phyloP scores from a whole-genome alignment of 2,797 vertebrate species.

The Galaxias olidus region DNA sequence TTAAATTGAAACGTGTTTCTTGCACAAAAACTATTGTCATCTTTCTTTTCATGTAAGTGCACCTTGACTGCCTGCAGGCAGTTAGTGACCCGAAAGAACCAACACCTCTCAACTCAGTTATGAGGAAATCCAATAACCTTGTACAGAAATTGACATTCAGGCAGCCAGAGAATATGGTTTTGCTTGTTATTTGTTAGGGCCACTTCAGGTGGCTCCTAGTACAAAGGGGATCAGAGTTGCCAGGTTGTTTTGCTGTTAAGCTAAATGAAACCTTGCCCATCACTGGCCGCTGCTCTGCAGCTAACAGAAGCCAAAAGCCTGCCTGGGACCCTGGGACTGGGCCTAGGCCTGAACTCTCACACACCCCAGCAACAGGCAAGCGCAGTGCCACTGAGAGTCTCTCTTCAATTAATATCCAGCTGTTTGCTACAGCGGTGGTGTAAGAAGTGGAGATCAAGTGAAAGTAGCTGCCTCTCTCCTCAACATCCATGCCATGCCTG shows the following conservation, averaged over 20 bases:
- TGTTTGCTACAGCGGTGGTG: slow-evolving; percentile 53
- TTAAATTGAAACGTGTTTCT: no score
- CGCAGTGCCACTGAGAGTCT: slow-evolving; percentile 55
- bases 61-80: no score
- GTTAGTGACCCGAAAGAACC: no score
- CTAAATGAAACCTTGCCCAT: slow-evolving; percentile 45
- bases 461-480: slow-evolving; percentile 32
- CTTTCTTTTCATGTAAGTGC: no score
- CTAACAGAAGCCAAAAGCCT: slow-evolving; percentile 69
- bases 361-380: slow-evolving; percentile 43
- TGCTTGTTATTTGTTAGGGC: no score
- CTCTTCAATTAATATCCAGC: slow-evolving; percentile 69
- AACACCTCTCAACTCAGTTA: no score
- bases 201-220: background rate
- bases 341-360: slow-evolving; percentile 49
- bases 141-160: no score
- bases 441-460: slow-evolving; percentile 36
- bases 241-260: slow-evolving; percentile 37
- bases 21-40: no score
- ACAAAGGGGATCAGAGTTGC: slow-evolving; percentile 15
- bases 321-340: slow-evolving; percentile 63
- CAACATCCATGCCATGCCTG: background rate
- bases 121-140: no score
- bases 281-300: slow-evolving; percentile 40
- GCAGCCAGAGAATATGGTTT: no score